phyloP scores from a whole-genome alignment of 2,888 invertebrate species.

The Pemphredon lugubris region DNA sequence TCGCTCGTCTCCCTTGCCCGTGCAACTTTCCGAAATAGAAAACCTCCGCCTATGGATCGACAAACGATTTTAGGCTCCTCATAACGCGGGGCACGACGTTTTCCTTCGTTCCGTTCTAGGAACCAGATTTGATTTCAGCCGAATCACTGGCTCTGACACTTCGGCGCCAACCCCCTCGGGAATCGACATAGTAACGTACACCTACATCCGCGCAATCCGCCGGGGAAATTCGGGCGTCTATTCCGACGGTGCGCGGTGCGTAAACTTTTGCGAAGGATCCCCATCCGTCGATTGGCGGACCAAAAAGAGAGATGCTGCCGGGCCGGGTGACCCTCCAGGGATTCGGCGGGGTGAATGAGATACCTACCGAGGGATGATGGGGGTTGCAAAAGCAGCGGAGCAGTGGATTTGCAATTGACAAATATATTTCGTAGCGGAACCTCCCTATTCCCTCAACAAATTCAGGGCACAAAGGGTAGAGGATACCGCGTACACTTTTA shows the following conservation, averaged over 20 bases:
- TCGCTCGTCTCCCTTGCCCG: not conserved
- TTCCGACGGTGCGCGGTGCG: slow-evolving; percentile 62
- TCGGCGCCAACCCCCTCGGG: slow-evolving; percentile 49
- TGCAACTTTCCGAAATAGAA: not conserved
- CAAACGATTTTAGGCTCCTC: slow-evolving; percentile 21
- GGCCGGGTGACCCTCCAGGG: slow-evolving; percentile 47
- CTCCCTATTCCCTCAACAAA: slow-evolving; percentile 31
- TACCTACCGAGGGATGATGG: slow-evolving; percentile 52
- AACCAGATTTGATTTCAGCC: slow-evolving; percentile 63
- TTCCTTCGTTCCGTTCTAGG: slow-evolving; percentile 29
- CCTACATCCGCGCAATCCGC: slow-evolving; percentile 63
- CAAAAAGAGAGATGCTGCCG: slow-evolving; percentile 34
- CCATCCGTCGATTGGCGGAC: slow-evolving; percentile 48
- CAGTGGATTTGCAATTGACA: slow-evolving; percentile 57
- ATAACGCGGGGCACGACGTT: slow-evolving; percentile 7
- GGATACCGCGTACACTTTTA: slow-evolving; percentile 30
- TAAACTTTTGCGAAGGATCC: slow-evolving; percentile 71
- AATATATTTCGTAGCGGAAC: slow-evolving; percentile 51
- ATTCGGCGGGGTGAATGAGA: slow-evolving; percentile 43
- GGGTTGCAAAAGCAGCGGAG: slow-evolving; percentile 54
- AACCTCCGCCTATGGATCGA: not conserved
- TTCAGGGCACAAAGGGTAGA: slow-evolving; percentile 31
- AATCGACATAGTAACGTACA: slow-evolving; percentile 56
- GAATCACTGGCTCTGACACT: slow-evolving; percentile 66
- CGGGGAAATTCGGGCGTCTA: slow-evolving; percentile 73